Base-by-base conservation (phyloP, 2,113 vertebrate genomes). In the Sisor rabdophorus region DNA sequence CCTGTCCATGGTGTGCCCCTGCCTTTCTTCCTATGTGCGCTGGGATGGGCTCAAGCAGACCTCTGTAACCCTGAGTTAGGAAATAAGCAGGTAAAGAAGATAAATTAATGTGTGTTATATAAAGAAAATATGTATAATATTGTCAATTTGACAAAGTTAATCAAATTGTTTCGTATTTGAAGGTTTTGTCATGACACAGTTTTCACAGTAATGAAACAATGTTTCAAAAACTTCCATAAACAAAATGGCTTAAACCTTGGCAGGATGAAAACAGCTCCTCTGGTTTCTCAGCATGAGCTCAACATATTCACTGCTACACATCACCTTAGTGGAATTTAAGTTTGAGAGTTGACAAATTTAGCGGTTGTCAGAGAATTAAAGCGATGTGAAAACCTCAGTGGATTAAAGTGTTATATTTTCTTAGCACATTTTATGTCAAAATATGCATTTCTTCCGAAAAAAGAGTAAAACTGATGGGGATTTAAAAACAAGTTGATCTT, bases 311-410 rank as follows among this genome's bases (percentile, higher is more conserved):
- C 56, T 50, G 54, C 44, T 44, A 60, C 71, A 64, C 52, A 55
- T 72, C 59, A 78, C 69, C 69, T 69, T 48, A 22, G 44, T 58
- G 50, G 47, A 77, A 70, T 73, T 12, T 44, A 28, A 70, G 64
- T 73, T 79, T 79, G 30, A 69, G 55, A 53, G 79, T 87, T 85
- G 85, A 86, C 86, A 89, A 83, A 92, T 91, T 76, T 88, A 90
- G 88, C 87, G 88, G 90, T 92, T 89, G 79, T 81, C 77, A 65
- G 81, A 75, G 87, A 88, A 91, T 90, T 90, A 91, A 71, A 71
- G 73, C 47, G 87, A 88, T 81, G 89, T 88, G 86, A 81, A 85
- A 88, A 85, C 86, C 91, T 90, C 88, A 56, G 74, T 84, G 87
- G 90, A 86, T 85, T 87, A 76, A 77, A 87, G 88, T 90, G 89